These are phyloP conservation scores for Chondrilla cf. caribensis DNA, from an alignment of 37 sponge, comb jelly and placozoan species.

Conservation along the genomic window DNA sequence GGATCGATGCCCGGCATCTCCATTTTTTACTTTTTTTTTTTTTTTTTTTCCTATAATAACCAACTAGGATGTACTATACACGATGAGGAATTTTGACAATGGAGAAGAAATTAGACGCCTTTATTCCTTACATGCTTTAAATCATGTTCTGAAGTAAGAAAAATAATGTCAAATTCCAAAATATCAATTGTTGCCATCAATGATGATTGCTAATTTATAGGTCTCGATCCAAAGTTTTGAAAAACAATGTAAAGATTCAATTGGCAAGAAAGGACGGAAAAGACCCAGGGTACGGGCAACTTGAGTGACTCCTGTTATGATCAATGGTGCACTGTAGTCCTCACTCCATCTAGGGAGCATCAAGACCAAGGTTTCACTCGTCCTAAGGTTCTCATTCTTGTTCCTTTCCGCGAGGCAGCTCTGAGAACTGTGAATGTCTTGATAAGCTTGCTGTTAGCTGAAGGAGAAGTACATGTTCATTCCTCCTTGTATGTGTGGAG, in stretches of 20 bases:
- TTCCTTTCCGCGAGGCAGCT: slow-evolving; percentile 94
- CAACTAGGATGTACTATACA: slow-evolving; percentile 72
- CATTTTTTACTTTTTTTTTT: slow-evolving; percentile 11
- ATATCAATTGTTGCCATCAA: too few species aligned
- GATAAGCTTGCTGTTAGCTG: slow-evolving; percentile 52
- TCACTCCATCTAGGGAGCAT: slow-evolving; percentile 32
- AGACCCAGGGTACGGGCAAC: slow-evolving; percentile 40
- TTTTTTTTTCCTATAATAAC: neutral
- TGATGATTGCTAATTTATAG: too few species aligned
- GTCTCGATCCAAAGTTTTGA: slow-evolving; percentile 73
- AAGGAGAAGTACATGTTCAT: slow-evolving; percentile 43
- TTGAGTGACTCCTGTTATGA: neutral
- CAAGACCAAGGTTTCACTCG: slow-evolving; percentile 95
- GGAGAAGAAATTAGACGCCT: slow-evolving; percentile 63
- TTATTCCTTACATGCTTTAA: slow-evolving; percentile 80
- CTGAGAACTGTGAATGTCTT: slow-evolving; percentile 46
- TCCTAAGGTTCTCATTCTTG: slow-evolving; percentile 85
- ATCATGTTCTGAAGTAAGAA: slow-evolving; percentile 88
- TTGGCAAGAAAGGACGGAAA: slow-evolving; percentile 49
- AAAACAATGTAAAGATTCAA: slow-evolving; percentile 67
- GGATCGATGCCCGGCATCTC: slow-evolving; percentile 5
- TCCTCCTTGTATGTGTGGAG: neutral
- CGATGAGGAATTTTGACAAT: slow-evolving; percentile 66
- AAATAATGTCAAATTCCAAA: too few species aligned
- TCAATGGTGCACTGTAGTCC: neutral